These are phyloP conservation scores for Tridacna crocea DNA, from an alignment of 2,888 invertebrate genomes.

Conservation along the genomic window DNA sequence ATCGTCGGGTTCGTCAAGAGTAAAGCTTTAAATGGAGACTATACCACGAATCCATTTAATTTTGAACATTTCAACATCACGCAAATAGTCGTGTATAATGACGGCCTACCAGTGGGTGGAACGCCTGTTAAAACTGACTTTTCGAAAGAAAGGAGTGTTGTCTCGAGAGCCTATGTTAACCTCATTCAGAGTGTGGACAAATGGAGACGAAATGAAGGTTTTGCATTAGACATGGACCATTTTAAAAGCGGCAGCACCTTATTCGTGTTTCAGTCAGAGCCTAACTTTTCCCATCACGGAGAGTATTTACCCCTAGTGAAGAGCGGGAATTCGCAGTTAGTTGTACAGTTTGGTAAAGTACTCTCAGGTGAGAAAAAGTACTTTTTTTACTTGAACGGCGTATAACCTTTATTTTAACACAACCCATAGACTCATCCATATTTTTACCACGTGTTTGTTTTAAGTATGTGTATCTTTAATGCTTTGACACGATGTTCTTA, in stretches of 20 bases:
- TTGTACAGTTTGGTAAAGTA: constrained; percentile 23
- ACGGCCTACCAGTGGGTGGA: constrained; percentile 50
- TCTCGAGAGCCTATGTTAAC: constrained; percentile 33
- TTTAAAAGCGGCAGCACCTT: constrained; percentile 30
- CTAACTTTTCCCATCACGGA: constrained; percentile 39
- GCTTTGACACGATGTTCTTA: too few species aligned
- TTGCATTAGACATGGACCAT: constrained; percentile 21
- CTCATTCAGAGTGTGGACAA: constrained; percentile 35
- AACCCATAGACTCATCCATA: too few species aligned
- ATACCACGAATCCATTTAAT: constrained; percentile 54
- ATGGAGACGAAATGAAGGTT: constrained; percentile 48
- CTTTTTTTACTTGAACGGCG: too few species aligned
- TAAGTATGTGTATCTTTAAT: too few species aligned
- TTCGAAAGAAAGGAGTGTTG: neutral
- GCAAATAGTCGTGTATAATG: constrained; percentile 44
- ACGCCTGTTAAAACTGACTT: constrained; percentile 47
- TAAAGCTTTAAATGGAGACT: constrained; percentile 41
- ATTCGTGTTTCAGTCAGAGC: constrained; percentile 40
- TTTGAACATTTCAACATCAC: constrained; percentile 49
- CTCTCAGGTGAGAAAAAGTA: constrained; percentile 24
- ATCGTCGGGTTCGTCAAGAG: constrained; percentile 45
- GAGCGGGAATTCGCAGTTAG: constrained; percentile 16
- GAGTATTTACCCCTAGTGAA: constrained; percentile 32
- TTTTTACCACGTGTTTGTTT: too few species aligned
- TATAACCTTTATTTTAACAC: too few species aligned